A percentile compares a stretch with the other conserved stretches of the same genome.
These are phyloP conservation scores for Micromesistius poutassou DNA, from an alignment of 2,797 vertebrate species.

Conservation along the genomic window DNA sequence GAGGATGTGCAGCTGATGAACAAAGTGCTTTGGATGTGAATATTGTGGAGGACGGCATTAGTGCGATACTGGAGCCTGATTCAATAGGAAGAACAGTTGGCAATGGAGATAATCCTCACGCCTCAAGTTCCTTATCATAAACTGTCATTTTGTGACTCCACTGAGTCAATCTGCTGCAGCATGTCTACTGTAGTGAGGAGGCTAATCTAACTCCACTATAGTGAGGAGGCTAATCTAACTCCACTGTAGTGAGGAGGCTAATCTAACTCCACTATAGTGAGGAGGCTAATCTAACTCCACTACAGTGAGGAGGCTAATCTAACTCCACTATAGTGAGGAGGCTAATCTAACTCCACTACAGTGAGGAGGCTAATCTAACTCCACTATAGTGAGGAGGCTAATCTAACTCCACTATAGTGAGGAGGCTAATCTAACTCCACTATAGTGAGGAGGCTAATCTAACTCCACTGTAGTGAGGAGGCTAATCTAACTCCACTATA, in stretches of 20 bases:
- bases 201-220: not conserved
- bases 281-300: not conserved
- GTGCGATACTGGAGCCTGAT: too few relatives aligned
- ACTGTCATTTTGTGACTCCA: not conserved
- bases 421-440: not conserved
- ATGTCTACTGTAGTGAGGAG: not conserved
- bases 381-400: too few relatives aligned
- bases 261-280: not conserved
- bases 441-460: not conserved
- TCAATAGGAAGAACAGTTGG: not conserved
- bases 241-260: not conserved
- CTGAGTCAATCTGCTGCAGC: not conserved
- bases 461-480: too few relatives aligned
- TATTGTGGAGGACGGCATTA: not conserved
- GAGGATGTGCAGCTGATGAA: not conserved
- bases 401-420: not conserved
- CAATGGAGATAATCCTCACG: not conserved
- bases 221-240: too few relatives aligned
- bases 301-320: too few relatives aligned
- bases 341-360: not conserved
- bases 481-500: too few relatives aligned
- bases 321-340: not conserved
- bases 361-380: not conserved
- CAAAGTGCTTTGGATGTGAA: not conserved
- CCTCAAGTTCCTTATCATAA: not conserved